Percentiles rank a stretch among this genome's conserved stretches.
Evolutionary conservation across 2,797 vertebrate species (phyloP).

Genomic region (Hoplostethus atlanticus): DNA sequence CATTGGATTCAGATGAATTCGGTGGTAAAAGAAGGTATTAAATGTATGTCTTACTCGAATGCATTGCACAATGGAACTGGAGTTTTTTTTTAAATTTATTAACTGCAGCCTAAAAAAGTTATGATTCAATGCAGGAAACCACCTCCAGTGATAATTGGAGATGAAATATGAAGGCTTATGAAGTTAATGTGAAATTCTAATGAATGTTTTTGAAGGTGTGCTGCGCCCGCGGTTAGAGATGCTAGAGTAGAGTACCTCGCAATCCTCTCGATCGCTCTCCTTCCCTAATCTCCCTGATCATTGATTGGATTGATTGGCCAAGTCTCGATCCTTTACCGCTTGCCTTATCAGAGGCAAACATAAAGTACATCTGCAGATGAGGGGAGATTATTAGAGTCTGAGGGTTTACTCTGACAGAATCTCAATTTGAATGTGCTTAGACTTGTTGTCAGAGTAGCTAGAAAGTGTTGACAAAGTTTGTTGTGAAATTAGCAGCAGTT

Average conservation of each 20-base stretch:
- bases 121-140: constrained; percentile 26
- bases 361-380: constrained; percentile 74
- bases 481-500: constrained; percentile 26
- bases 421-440: constrained; percentile 46
- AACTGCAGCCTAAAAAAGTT: constrained; percentile 24
- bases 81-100: constrained; percentile 19
- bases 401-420: constrained; percentile 66
- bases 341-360: constrained; percentile 77
- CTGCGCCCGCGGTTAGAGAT: constrained; percentile 45
- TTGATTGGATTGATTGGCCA: constrained; percentile 75
- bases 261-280: constrained; percentile 43
- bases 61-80: constrained; percentile 12
- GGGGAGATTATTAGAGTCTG: constrained; percentile 68
- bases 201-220: constrained; percentile 37
- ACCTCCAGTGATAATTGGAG: constrained; percentile 22
- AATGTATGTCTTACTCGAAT: constrained; percentile 15
- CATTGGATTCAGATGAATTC: constrained; percentile 52
- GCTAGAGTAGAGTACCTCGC: constrained; percentile 44
- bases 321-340: constrained; percentile 71
- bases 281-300: constrained; percentile 72
- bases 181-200: constrained; percentile 46
- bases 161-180: constrained; percentile 35
- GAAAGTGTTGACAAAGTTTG: constrained; percentile 53
- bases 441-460: constrained; percentile 36
- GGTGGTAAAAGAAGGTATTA: constrained; percentile 22